phyloP scores from a whole-genome alignment of 2,888 invertebrate genomes.

The Lycocerus yunnanus region DNA sequence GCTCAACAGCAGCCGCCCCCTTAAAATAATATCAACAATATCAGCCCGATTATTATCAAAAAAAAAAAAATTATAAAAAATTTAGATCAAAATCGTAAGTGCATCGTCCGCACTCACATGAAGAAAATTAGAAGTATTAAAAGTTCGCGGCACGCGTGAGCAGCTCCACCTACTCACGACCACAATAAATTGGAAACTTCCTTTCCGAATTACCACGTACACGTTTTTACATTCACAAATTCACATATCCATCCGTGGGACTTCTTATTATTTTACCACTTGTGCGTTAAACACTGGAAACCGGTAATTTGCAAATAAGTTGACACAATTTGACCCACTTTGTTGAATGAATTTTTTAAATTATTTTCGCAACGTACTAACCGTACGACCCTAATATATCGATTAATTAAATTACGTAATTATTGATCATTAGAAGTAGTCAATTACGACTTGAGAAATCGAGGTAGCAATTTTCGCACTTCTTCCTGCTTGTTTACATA shows the following conservation, averaged over 20 bases:
- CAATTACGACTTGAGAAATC: not conserved
- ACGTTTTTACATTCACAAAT: slow-evolving; percentile 10
- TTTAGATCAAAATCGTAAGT: not conserved
- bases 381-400: not conserved
- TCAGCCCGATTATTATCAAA: not conserved
- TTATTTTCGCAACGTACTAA: not conserved
- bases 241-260: slow-evolving; percentile 27
- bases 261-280: slow-evolving; percentile 25
- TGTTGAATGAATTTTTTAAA: not conserved
- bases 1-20: not conserved
- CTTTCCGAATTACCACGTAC: slow-evolving; percentile 28
- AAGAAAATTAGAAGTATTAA: slow-evolving; percentile 21
- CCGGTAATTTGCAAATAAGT: slow-evolving; percentile 16
- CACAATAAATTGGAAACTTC: slow-evolving; percentile 32
- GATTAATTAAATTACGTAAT: not conserved
- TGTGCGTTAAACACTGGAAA: slow-evolving; percentile 23
- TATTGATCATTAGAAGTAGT: not conserved
- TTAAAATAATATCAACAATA: not conserved
- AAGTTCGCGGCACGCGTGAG: slow-evolving; percentile 28
- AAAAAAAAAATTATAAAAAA: not conserved
- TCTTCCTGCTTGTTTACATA: not conserved
- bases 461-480: not conserved
- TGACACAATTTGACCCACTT: slow-evolving; percentile 21
- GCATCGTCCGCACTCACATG: not conserved
- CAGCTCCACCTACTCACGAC: slow-evolving; percentile 30